Percentiles rank a stretch among this genome's conserved stretches.
phyloP scores from a whole-genome alignment of 2,113 vertebrate species.

The Cynopterus brachyotis region DNA sequence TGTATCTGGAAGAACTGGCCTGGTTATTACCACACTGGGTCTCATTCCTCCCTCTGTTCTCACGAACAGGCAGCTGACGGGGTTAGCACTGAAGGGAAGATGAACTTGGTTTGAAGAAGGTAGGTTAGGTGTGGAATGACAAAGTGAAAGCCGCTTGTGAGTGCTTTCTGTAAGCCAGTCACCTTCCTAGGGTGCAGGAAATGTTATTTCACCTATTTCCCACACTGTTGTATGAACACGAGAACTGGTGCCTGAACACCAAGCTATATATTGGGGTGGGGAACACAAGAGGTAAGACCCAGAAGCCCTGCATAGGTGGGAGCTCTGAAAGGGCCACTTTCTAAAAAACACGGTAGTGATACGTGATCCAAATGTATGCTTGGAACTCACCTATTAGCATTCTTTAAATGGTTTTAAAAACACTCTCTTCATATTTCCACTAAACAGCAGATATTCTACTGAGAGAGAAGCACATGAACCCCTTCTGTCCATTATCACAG shows the following conservation, averaged over 20 bases:
- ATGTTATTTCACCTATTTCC: background rate
- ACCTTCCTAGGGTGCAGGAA: background rate
- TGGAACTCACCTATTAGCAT: background rate
- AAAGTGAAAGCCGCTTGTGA: background rate
- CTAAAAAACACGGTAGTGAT: background rate
- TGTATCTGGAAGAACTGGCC: background rate
- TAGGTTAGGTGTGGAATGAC: background rate
- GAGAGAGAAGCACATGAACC: slow-evolving; percentile 8
- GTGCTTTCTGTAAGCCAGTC: background rate
- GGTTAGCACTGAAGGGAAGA: background rate
- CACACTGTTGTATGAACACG: background rate
- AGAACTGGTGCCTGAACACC: background rate
- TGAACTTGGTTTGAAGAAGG: background rate
- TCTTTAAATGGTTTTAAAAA: slow-evolving; percentile 35
- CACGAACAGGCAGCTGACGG: background rate
- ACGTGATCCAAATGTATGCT: background rate
- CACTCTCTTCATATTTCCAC: background rate
- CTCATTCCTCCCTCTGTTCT: background rate
- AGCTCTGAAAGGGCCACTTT: background rate
- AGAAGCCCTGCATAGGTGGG: background rate
- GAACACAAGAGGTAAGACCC: background rate
- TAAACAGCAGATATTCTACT: slow-evolving; percentile 41
- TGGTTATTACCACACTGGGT: background rate
- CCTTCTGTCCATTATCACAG: slow-evolving; percentile 38
- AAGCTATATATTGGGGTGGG: background rate